phyloP scores from a whole-genome alignment of 2,797 vertebrate genomes.

The Podargus strigoides region DNA sequence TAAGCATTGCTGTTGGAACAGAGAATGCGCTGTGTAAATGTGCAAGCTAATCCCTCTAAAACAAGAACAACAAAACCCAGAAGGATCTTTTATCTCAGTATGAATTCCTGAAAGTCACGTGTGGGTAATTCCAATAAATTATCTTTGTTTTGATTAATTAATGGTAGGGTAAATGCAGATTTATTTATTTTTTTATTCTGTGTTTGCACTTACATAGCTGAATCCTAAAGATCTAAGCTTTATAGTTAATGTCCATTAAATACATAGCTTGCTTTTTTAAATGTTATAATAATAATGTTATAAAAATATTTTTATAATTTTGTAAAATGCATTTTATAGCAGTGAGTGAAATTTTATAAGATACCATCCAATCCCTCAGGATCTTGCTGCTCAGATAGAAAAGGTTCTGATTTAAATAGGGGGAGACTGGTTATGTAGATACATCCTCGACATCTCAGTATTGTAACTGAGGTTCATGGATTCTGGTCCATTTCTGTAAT shows the following conservation, averaged over 20 bases:
- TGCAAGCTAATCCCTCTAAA: not conserved
- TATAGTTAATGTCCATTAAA: not conserved
- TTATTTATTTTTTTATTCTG: not conserved
- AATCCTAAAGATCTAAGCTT: not conserved
- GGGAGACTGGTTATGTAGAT: not conserved
- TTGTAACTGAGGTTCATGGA: not conserved
- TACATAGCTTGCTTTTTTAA: not conserved
- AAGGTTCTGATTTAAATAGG: not conserved
- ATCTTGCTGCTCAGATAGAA: not conserved
- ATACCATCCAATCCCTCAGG: not conserved
- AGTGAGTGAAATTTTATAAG: not conserved
- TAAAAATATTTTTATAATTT: not conserved
- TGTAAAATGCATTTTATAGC: not conserved
- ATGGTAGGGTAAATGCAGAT: not conserved
- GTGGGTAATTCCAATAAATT: not conserved
- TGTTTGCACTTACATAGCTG: not conserved
- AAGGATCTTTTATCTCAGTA: not conserved
- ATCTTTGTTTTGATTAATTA: not conserved
- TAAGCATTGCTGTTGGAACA: not conserved
- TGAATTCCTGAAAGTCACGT: not conserved
- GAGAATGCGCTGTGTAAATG: not conserved
- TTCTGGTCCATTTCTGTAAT: not conserved
- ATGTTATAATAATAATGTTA: not conserved
- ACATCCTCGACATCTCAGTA: not conserved
- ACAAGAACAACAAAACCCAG: not conserved